Percentiles rank a stretch among this genome's conserved stretches.
Conservation (phyloP, 2,888 invertebrate species). For the Rhagonycha lutea region DNA sequence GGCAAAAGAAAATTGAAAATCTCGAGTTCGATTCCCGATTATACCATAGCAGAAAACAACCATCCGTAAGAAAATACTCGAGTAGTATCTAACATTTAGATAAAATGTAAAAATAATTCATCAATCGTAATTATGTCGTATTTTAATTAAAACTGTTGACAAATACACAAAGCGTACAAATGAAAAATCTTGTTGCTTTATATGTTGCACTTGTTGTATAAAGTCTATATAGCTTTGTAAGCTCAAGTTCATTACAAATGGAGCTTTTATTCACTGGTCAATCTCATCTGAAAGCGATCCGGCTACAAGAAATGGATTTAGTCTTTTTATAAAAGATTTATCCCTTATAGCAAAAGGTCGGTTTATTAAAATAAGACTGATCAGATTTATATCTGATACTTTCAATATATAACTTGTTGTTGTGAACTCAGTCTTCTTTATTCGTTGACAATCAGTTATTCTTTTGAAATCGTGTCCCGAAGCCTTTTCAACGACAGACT, state of each 20-base stretch:
- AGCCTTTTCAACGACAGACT: conserved; percentile 52
- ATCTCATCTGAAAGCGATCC: conserved; percentile 55
- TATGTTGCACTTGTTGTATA: conserved; percentile 37
- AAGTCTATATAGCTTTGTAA: conserved; percentile 42
- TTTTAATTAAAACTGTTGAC: conserved; percentile 14
- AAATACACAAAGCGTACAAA: conserved; percentile 10
- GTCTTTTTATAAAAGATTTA: conserved; percentile 35
- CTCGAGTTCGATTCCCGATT: background rate
- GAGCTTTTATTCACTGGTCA: conserved; percentile 55
- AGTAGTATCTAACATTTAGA: too few species aligned
- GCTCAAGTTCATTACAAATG: conserved; percentile 55
- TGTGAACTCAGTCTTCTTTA: conserved; percentile 44
- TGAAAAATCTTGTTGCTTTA: conserved; percentile 25
- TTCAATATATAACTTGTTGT: conserved; percentile 31
- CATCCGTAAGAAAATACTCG: too few species aligned
- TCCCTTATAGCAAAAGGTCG: conserved; percentile 35
- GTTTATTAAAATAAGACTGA: conserved; percentile 36
- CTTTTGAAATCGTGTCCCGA: conserved; percentile 52
- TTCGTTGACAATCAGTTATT: conserved; percentile 53
- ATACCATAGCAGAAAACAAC: background rate
- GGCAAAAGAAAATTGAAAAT: background rate
- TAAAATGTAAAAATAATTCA: too few species aligned
- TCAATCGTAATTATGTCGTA: background rate
- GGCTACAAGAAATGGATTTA: conserved; percentile 52
- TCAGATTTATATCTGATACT: conserved; percentile 37